Percentiles rank a stretch among this genome's conserved stretches.
phyloP scores from a whole-genome alignment of 1,140 invertebrate species.

The Megathymus violae region DNA sequence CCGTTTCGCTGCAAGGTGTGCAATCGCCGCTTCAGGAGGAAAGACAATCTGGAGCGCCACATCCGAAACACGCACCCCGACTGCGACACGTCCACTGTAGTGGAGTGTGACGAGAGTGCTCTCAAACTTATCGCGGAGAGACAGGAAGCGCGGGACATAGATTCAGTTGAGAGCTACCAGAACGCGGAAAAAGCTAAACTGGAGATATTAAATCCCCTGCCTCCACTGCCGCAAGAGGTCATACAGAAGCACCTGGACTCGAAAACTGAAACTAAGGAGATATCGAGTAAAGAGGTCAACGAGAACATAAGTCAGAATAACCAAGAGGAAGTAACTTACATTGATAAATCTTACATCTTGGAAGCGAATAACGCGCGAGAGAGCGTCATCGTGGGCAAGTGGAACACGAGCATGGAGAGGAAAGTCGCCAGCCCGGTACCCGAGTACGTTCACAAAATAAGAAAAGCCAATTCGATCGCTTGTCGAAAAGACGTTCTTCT shows the following conservation, averaged over 20 bases:
- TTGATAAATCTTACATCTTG: conserved; percentile 69
- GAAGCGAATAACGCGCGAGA: conserved; percentile 72
- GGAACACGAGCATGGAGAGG: conserved; percentile 41
- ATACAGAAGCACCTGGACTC: conserved; percentile 63
- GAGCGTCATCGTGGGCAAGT: conserved; percentile 72
- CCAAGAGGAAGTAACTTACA: conserved; percentile 29
- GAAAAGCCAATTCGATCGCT: conserved; percentile 57
- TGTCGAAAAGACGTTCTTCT: conserved; percentile 46
- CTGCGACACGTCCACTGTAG: conserved; percentile 50
- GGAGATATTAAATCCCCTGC: conserved; percentile 62
- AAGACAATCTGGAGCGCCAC: conserved; percentile 87
- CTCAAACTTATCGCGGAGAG: conserved; percentile 48
- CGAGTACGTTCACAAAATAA: conserved; percentile 72
- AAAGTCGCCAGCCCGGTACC: conserved; percentile 49
- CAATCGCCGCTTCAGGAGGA: conserved; percentile 84
- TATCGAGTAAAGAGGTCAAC: conserved; percentile 27
- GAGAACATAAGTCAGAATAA: conserved; percentile 31
- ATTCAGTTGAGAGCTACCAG: conserved; percentile 32
- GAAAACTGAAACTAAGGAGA: conserved; percentile 30
- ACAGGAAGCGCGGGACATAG: conserved; percentile 20
- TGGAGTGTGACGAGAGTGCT: conserved; percentile 59
- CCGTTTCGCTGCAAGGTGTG: conserved; percentile 86
- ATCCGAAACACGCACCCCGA: conserved; percentile 86
- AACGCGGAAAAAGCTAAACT: conserved; percentile 59
- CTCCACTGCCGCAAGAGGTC: conserved; percentile 58